Percentiles rank a stretch among this genome's conserved stretches.
Evolutionary conservation across 2,888 invertebrate species (phyloP).

Genomic region (Pyrrhia umbra): DNA sequence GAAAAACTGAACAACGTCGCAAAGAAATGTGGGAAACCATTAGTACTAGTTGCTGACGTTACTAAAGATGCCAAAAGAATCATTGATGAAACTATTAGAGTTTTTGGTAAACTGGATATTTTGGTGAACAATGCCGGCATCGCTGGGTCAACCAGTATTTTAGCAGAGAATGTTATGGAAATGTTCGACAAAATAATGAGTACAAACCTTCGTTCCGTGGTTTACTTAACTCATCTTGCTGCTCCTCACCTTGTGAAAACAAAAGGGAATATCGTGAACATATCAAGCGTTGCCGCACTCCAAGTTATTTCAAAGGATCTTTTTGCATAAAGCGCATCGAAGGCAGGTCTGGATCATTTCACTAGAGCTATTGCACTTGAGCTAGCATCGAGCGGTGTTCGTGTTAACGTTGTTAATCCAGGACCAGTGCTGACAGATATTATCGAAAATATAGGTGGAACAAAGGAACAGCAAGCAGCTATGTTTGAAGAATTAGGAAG

Average conservation of each 20-base stretch:
- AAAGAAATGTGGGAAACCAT: constrained; percentile 20
- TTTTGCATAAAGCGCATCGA: constrained; percentile 51
- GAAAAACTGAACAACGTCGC: constrained; percentile 45
- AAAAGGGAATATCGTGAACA: constrained; percentile 94
- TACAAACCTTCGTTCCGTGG: constrained; percentile 42
- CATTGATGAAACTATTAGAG: constrained; percentile 6
- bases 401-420: constrained; percentile 85
- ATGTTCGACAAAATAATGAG: constrained; percentile 30
- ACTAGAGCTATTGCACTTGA: constrained; percentile 88
- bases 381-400: constrained; percentile 92
- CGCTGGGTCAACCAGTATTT: background rate
- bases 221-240: constrained; percentile 49
- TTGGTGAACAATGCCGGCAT: constrained; percentile 17
- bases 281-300: constrained; percentile 34
- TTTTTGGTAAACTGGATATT: constrained; percentile 13
- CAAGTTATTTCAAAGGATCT: background rate
- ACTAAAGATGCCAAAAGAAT: constrained; percentile 16
- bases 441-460: background rate
- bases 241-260: constrained; percentile 57
- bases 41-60: constrained; percentile 13
- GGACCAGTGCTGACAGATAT: constrained; percentile 35
- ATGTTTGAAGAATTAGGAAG: background rate
- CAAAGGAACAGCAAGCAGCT: background rate
- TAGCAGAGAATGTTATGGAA: constrained; percentile 24
- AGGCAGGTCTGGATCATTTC: constrained; percentile 61